phyloP scores from a whole-genome alignment of 2,113 vertebrate genomes.

The Vulpes vulpes region DNA sequence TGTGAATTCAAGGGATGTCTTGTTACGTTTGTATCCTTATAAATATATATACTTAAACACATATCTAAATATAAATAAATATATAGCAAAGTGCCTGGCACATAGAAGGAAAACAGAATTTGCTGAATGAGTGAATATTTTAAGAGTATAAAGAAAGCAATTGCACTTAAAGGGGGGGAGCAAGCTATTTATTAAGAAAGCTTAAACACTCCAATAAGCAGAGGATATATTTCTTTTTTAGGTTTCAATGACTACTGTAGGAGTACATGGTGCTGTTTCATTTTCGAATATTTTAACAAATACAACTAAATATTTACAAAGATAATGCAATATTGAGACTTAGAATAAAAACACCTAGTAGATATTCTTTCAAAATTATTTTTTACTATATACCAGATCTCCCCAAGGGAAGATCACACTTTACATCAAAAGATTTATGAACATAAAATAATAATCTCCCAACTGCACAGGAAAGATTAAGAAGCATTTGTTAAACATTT shows the following conservation, averaged over 20 bases:
- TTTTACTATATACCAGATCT: constrained; percentile 19
- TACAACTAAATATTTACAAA: constrained; percentile 49
- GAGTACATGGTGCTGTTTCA: not conserved
- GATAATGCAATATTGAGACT: constrained; percentile 15
- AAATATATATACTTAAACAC: not conserved
- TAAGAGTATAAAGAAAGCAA: constrained; percentile 44
- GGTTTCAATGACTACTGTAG: not conserved
- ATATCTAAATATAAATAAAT: not conserved
- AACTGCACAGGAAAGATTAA: not conserved
- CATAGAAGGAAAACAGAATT: constrained; percentile 7
- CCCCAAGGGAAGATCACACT: constrained; percentile 6
- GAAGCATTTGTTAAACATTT: constrained; percentile 28
- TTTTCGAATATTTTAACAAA: constrained; percentile 64
- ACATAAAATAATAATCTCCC: constrained; percentile 30
- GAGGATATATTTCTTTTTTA: not conserved
- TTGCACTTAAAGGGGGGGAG: not conserved
- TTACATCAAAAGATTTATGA: constrained; percentile 38
- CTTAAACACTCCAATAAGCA: constrained; percentile 7
- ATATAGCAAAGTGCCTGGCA: not conserved
- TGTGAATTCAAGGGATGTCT: not conserved
- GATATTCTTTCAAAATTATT: constrained; percentile 56
- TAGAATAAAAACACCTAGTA: constrained; percentile 45
- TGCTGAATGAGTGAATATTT: constrained; percentile 17
- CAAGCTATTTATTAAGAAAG: constrained; percentile 40
- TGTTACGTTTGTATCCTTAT: not conserved